These are phyloP conservation scores for Condylura cristata DNA, from an alignment of 2,113 vertebrate species.

Conservation along the genomic window DNA sequence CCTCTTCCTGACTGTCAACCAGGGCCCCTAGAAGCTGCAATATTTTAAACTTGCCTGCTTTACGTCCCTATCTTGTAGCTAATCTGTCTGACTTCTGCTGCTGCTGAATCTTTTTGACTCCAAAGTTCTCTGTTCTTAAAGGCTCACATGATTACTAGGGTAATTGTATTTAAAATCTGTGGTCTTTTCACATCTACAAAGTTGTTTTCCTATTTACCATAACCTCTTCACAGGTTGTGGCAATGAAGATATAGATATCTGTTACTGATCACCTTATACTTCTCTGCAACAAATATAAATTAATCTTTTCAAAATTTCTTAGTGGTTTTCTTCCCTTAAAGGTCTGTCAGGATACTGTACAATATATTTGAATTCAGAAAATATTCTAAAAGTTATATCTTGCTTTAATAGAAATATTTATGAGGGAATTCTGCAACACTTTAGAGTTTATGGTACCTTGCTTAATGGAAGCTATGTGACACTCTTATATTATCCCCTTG, in stretches of 20 bases:
- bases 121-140: conserved; percentile 4
- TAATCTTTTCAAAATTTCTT: conserved; percentile 26
- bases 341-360: not conserved
- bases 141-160: not conserved
- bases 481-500: not conserved
- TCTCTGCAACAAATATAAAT: conserved; percentile 3
- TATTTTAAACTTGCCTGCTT: not conserved
- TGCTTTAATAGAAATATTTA: conserved; percentile 39
- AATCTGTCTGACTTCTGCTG: not conserved
- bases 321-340: not conserved
- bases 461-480: conserved; percentile 23
- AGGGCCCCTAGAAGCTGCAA: not conserved
- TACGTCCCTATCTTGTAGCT: not conserved
- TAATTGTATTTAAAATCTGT: conserved; percentile 1
- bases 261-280: conserved; percentile 7
- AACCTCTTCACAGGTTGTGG: not conserved
- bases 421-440: not conserved
- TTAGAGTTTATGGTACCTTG: not conserved
- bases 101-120: not conserved
- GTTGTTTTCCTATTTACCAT: conserved; percentile 25
- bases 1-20: not conserved
- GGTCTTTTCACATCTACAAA: not conserved
- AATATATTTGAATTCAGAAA: conserved; percentile 30
- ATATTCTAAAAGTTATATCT: not conserved
- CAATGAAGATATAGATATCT: not conserved